Percentiles rank a stretch among this genome's conserved stretches.
Conservation (phyloP, 2,113 vertebrate genomes). For the Pollachius pollachius region DNA sequence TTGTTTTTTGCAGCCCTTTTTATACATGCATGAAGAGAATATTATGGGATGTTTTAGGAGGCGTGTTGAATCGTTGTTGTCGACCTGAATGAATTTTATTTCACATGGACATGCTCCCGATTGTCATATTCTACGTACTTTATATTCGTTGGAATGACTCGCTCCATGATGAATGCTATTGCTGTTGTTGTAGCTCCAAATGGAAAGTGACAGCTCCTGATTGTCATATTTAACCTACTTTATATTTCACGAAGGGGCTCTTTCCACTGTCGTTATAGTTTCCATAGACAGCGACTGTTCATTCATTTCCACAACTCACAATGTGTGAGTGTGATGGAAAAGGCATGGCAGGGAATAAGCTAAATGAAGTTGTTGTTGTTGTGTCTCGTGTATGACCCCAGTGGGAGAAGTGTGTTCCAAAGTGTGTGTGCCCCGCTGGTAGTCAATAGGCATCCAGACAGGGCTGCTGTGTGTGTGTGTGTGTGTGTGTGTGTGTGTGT, state of each 20-base stretch:
- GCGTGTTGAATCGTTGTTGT: not conserved
- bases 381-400: not conserved
- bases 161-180: no score
- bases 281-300: no score
- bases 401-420: not conserved
- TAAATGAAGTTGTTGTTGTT: not conserved
- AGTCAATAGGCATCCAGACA: not conserved
- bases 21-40: not conserved
- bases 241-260: no score
- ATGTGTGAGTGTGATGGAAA: not conserved
- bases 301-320: not conserved
- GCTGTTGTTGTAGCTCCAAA: no score
- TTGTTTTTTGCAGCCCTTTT: not conserved
- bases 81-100: no score
- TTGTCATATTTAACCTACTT: no score
- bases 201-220: no score
- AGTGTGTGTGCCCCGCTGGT: not conserved
- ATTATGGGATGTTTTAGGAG: conserved; percentile 9
- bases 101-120: no score
- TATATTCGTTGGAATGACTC: no score
- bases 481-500: conserved; percentile 17
- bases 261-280: no score
- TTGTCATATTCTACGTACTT: no score
- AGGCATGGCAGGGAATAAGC: not conserved
- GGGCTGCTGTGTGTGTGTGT: not conserved